A percentile compares a stretch with the other conserved stretches of the same genome.
Evolutionary conservation across 2,797 vertebrate genomes (phyloP).

Genomic region (Harpagifer antarcticus): DNA sequence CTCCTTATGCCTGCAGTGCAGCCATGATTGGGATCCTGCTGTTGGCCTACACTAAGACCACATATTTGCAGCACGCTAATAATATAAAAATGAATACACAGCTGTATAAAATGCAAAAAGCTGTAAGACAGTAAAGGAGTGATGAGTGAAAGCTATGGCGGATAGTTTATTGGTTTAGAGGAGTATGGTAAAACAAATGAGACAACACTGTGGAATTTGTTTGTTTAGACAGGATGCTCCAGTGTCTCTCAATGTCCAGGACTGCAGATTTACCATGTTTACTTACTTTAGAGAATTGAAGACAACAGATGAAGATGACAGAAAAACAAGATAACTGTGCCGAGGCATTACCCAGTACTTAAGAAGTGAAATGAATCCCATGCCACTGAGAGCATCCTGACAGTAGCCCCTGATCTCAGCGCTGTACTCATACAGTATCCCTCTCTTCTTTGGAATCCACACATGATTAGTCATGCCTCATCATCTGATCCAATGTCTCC

Average conservation of each 20-base stretch:
- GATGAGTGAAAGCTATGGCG: conserved; percentile 5
- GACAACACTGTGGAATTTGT: conserved; percentile 61
- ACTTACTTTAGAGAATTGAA: conserved; percentile 38
- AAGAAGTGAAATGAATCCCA: conserved; percentile 8
- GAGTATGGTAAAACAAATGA: conserved; percentile 44
- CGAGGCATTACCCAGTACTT: conserved; percentile 16
- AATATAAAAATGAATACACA: conserved; percentile 15
- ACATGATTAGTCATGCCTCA: conserved; percentile 44
- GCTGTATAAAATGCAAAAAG: conserved; percentile 27
- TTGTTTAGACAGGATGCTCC: conserved; percentile 52
- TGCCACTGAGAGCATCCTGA: background rate
- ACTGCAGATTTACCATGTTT: conserved; percentile 34
- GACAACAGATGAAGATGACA: conserved; percentile 7
- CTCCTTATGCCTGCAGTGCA: conserved; percentile 10
- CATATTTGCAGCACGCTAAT: conserved; percentile 38
- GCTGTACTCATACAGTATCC: background rate
- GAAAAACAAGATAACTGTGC: conserved; percentile 6
- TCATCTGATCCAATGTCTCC: conserved; percentile 33
- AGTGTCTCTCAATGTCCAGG: conserved; percentile 37
- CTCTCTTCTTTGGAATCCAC: conserved; percentile 40
- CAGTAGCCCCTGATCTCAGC: conserved; percentile 35
- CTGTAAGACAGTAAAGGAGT: background rate
- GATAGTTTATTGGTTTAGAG: conserved; percentile 49
- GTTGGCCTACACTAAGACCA: conserved; percentile 21
- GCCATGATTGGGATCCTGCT: conserved; percentile 26